Conservation (phyloP, 2,113 vertebrate species). For the Turdus rufiventris region DNA sequence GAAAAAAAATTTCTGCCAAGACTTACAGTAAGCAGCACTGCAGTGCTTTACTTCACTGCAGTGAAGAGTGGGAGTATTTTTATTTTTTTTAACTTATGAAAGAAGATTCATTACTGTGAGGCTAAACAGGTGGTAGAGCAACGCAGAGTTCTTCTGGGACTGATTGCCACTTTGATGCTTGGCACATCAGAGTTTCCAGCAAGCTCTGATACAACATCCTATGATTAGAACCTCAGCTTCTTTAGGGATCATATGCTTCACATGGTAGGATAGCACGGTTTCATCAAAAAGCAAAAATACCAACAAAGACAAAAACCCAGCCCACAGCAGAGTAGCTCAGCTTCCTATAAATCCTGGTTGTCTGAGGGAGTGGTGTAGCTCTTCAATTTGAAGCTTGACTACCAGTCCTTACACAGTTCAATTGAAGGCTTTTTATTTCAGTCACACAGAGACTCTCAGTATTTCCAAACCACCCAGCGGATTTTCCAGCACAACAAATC, state of each 20-base stretch:
- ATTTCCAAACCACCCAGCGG: not conserved
- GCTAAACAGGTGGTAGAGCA: constrained; percentile 4
- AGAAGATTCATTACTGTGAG: not conserved
- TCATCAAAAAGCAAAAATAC: not conserved
- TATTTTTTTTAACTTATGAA: not conserved
- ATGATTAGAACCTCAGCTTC: not conserved
- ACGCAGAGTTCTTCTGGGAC: not conserved
- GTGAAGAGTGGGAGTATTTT: not conserved
- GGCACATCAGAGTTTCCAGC: not conserved
- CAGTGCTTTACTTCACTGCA: not conserved
- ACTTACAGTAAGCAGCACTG: not conserved
- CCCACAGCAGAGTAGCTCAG: not conserved
- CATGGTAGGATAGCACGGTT: not conserved
- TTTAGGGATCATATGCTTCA: not conserved
- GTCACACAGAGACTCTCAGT: not conserved
- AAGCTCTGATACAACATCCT: not conserved
- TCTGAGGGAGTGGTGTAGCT: not conserved
- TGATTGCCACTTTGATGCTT: constrained; percentile 22
- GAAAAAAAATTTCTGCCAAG: not conserved
- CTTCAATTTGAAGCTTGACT: not conserved
- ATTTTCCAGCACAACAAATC: not conserved
- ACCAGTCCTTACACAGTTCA: not conserved
- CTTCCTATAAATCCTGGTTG: not conserved
- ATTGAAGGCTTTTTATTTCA: not conserved
- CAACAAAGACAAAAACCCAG: not conserved